Conservation (phyloP, 1,140 invertebrate genomes). For the Aphelinus atriplicis region DNA sequence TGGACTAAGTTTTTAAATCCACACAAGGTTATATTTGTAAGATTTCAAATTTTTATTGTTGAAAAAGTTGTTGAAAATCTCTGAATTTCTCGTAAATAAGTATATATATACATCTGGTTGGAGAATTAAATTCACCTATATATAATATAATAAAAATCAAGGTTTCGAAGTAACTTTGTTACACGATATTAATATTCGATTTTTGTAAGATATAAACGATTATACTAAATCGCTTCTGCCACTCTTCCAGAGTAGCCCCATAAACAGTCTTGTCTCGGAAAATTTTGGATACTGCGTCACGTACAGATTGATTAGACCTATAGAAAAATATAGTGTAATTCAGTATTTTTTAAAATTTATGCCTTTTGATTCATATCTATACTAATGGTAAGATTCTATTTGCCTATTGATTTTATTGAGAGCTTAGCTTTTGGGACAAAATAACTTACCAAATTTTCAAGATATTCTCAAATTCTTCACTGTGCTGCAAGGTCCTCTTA, state of each 20-base stretch:
- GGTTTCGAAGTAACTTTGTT: constrained; percentile 17
- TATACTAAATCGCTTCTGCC: constrained; percentile 52
- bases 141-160: constrained; percentile 1
- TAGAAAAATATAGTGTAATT: constrained; percentile 30
- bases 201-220: constrained; percentile 54
- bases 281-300: constrained; percentile 46
- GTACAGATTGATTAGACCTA: constrained; percentile 49
- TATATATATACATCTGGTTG: constrained; percentile 27
- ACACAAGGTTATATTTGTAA: constrained; percentile 21
- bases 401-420: too few relatives aligned
- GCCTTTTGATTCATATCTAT: neutral
- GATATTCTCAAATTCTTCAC: constrained; percentile 46
- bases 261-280: constrained; percentile 48
- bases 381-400: neutral
- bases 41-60: constrained; percentile 26
- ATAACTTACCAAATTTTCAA: constrained; percentile 51
- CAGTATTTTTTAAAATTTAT: constrained; percentile 2
- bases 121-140: constrained; percentile 30
- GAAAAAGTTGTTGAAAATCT: constrained; percentile 23
- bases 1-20: constrained; percentile 8
- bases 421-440: neutral
- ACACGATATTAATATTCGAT: constrained; percentile 38
- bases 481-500: constrained; percentile 43
- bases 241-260: constrained; percentile 50
- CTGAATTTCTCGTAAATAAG: constrained; percentile 11